Evolutionary conservation across 2,113 vertebrate species (phyloP).

Genomic region (Gracilinanus agilis): DNA sequence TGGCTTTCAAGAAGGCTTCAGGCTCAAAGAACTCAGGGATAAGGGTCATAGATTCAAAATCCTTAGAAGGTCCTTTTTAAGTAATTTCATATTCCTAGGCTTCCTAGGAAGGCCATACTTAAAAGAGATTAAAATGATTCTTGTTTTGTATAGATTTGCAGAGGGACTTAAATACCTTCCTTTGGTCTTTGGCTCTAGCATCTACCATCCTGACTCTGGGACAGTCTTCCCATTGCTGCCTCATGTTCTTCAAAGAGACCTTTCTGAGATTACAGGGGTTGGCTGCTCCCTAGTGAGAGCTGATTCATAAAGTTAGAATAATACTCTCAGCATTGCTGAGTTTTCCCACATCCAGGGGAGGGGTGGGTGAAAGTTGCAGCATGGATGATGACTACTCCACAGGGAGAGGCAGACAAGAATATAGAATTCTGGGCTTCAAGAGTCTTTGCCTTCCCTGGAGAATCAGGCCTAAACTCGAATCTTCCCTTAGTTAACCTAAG

Average conservation of each 20-base stretch:
- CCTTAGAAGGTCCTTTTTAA: not conserved
- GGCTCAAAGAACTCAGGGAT: not conserved
- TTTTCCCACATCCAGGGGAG: not conserved
- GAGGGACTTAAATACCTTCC: not conserved
- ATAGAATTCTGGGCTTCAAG: not conserved
- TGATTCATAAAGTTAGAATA: not conserved
- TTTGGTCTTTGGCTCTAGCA: not conserved
- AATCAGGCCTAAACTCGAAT: not conserved
- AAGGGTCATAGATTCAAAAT: not conserved
- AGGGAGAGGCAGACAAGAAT: not conserved
- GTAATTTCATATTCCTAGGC: not conserved
- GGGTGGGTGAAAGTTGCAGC: not conserved
- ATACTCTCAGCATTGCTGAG: not conserved
- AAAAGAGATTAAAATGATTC: not conserved
- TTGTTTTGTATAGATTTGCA: not conserved
- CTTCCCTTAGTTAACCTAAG: not conserved
- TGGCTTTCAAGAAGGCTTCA: not conserved
- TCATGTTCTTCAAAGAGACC: not conserved
- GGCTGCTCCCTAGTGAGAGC: not conserved
- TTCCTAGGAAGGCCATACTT: not conserved
- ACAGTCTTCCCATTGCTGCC: not conserved
- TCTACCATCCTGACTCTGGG: not conserved
- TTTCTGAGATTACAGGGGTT: not conserved
- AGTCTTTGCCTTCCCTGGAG: not conserved
- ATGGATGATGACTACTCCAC: not conserved